Evolutionary conservation across 1,140 invertebrate genomes (phyloP).

Genomic region (Theocolax elegans): DNA sequence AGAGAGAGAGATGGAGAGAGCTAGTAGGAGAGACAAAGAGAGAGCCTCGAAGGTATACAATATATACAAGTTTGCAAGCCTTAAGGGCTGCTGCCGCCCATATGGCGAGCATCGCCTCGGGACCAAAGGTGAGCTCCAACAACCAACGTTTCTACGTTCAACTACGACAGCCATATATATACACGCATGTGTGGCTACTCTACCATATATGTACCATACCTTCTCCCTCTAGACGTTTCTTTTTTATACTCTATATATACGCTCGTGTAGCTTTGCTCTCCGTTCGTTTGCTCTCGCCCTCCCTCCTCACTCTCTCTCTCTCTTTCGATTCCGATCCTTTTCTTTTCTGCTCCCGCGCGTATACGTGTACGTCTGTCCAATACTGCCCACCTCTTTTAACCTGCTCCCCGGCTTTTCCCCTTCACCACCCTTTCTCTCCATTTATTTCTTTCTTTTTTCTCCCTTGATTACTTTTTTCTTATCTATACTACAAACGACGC

Average conservation of each 20-base stretch:
- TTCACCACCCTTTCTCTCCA: no score
- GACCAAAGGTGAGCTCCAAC: conserved; percentile 57
- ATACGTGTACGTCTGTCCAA: no score
- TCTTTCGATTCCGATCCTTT: no score
- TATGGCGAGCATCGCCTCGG: conserved; percentile 61
- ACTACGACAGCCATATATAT: no score
- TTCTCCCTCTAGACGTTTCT: conserved; percentile 31
- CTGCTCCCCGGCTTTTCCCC: no score
- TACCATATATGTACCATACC: not conserved
- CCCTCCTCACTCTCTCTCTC: conserved; percentile 43
- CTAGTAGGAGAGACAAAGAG: not conserved
- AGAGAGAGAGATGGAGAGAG: not conserved
- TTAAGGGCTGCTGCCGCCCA: conserved; percentile 59
- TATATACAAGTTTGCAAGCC: conserved; percentile 50
- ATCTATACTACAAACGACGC: no score
- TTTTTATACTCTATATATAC: conserved; percentile 9
- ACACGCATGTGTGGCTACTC: conserved; percentile 32
- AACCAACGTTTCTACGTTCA: not conserved
- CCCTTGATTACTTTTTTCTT: no score
- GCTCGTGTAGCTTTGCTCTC: not conserved
- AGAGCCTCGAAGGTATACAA: conserved; percentile 50
- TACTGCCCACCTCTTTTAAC: no score
- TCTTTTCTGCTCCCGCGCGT: no score
- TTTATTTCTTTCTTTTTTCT: no score
- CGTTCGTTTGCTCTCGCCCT: not conserved